These are phyloP conservation scores for Salpingus planirostris DNA, from an alignment of 2,888 invertebrate species.

Conservation along the genomic window DNA sequence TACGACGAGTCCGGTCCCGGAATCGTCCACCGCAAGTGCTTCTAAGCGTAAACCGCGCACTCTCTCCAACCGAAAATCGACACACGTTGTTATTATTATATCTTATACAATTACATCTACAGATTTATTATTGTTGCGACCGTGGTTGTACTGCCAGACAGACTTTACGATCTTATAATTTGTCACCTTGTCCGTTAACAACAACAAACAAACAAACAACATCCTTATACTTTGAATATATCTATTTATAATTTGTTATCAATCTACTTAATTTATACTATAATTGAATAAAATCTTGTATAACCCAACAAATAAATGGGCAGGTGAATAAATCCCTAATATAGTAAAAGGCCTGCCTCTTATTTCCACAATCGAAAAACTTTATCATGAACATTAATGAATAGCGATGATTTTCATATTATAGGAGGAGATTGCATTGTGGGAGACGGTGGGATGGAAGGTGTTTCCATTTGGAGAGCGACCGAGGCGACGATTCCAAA, in stretches of 20 bases:
- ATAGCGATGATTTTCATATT: background rate
- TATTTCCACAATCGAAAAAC: constrained; percentile 24
- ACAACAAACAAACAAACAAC: constrained; percentile 5
- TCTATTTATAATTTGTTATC: constrained; percentile 27
- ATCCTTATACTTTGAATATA: constrained; percentile 16
- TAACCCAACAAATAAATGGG: constrained; percentile 28
- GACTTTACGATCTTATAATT: constrained; percentile 24
- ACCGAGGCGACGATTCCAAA: background rate
- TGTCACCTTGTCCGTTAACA: constrained; percentile 23
- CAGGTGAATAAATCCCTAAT: constrained; percentile 32
- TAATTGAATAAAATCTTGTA: no score
- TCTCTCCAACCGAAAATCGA: no score
- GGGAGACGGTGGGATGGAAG: constrained; percentile 1
- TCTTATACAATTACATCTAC: constrained; percentile 22
- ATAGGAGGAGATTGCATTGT: background rate
- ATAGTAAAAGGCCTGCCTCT: constrained; percentile 29
- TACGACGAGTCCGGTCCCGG: constrained; percentile 95
- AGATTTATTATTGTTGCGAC: constrained; percentile 27
- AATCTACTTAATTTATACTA: constrained; percentile 17
- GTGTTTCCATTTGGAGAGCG: constrained; percentile 4
- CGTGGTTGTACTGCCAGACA: constrained; percentile 35
- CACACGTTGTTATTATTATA: constrained; percentile 17
- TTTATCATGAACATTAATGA: constrained; percentile 18
- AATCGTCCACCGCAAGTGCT: constrained; percentile 96
- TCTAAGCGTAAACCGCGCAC: constrained; percentile 52